phyloP scores from a whole-genome alignment of 2,797 vertebrate genomes.

The Rhinella marina region DNA sequence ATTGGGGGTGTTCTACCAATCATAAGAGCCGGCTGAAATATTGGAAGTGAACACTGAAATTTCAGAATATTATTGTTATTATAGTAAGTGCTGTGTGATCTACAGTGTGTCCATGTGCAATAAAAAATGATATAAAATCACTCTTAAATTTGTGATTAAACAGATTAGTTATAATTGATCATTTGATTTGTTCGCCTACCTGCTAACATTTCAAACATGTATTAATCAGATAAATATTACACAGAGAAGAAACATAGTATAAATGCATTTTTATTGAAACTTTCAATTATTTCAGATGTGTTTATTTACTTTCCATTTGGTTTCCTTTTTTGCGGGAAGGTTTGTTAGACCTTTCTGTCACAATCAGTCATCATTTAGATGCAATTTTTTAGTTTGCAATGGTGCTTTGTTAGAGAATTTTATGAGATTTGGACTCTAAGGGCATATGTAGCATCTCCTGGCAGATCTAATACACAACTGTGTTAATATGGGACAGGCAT shows the following conservation, averaged over 20 bases:
- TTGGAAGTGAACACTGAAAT: not conserved
- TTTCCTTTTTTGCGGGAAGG: not conserved
- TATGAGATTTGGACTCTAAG: no score
- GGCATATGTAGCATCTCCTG: no score
- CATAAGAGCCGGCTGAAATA: not conserved
- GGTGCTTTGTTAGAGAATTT: not conserved
- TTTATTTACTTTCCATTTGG: not conserved
- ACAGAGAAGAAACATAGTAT: not conserved
- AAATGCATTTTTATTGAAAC: not conserved
- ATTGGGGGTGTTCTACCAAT: conserved; percentile 10
- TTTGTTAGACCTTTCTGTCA: no score
- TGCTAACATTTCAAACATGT: not conserved
- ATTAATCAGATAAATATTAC: no score
- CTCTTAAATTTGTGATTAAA: not conserved
- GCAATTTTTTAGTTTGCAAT: no score
- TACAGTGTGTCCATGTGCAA: not conserved
- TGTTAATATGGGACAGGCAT: no score
- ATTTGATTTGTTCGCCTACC: not conserved
- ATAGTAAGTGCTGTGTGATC: conserved; percentile 14
- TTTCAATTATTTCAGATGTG: not conserved
- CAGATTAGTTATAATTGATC: not conserved
- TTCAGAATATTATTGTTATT: conserved; percentile 21
- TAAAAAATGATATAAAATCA: not conserved
- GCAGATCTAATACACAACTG: no score
- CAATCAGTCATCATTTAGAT: no score